These are phyloP conservation scores for Mythimna albipuncta DNA, from an alignment of 2,888 invertebrate species.

Conservation along the genomic window DNA sequence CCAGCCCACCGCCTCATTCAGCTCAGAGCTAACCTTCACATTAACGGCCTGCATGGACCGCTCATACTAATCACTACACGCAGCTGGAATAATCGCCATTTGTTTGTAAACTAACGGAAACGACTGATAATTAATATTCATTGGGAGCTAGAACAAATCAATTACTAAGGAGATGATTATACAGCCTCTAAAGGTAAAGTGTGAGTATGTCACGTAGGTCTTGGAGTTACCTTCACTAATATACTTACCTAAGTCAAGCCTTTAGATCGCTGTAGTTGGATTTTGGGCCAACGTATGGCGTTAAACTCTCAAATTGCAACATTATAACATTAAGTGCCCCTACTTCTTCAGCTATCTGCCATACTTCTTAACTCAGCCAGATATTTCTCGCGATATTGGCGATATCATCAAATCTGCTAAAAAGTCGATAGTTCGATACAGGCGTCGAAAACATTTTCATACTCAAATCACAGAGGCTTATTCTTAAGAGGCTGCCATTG, in stretches of 20 bases:
- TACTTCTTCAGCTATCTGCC: neutral
- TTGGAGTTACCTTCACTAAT: too few relatives aligned
- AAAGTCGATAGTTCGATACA: too few relatives aligned
- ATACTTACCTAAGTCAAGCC: too few relatives aligned
- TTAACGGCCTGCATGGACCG: slow-evolving; percentile 38
- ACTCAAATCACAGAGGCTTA: too few relatives aligned
- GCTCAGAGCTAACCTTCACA: slow-evolving; percentile 56
- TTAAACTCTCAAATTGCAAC: neutral
- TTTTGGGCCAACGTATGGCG: neutral
- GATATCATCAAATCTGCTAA: too few relatives aligned
- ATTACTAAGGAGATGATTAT: slow-evolving; percentile 17
- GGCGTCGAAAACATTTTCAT: too few relatives aligned
- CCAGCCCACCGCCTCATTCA: slow-evolving; percentile 35
- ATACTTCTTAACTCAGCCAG: too few relatives aligned
- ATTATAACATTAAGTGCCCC: neutral
- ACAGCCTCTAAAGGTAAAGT: slow-evolving; percentile 8
- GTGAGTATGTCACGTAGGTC: neutral
- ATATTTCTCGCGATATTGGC: too few relatives aligned
- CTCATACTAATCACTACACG: slow-evolving; percentile 53
- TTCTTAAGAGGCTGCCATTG: too few relatives aligned
- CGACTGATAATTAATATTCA: slow-evolving; percentile 51
- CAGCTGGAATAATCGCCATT: slow-evolving; percentile 44
- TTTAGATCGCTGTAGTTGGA: neutral
- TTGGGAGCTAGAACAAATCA: slow-evolving; percentile 28
- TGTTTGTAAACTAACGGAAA: slow-evolving; percentile 49